Percentiles rank a stretch among this genome's conserved stretches.
Conservation (phyloP, 2,113 vertebrate genomes). For the Procavia capensis region DNA sequence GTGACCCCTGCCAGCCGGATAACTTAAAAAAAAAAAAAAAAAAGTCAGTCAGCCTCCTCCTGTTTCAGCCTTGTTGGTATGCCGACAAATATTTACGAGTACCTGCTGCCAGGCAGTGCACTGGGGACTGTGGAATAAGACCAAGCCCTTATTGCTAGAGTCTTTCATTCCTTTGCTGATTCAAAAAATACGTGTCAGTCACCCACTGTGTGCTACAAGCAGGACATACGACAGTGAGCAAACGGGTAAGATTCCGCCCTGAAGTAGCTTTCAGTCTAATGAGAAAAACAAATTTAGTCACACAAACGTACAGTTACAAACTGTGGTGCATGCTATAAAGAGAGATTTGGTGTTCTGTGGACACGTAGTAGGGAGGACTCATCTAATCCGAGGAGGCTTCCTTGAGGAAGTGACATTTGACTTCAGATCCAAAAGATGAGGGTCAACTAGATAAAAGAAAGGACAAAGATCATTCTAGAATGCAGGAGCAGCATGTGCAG, state of each 20-base stretch:
- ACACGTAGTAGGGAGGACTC: background rate
- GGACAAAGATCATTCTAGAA: background rate
- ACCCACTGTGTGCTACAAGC: background rate
- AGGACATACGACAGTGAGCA: background rate
- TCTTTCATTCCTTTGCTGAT: constrained; percentile 3
- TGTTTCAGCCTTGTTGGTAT: background rate
- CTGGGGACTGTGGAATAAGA: background rate
- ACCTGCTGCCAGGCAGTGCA: background rate
- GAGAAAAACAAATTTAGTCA: background rate
- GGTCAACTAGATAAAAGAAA: constrained; percentile 49
- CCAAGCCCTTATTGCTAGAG: background rate
- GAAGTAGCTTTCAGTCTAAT: background rate
- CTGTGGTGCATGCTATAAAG: background rate
- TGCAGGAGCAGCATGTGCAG: background rate
- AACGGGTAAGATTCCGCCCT: background rate
- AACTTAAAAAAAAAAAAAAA: background rate
- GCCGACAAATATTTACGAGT: background rate
- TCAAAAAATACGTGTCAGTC: background rate
- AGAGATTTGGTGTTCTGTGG: constrained; percentile 2
- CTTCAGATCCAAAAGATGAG: constrained; percentile 25
- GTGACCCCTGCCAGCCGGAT: background rate
- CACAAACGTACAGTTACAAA: constrained; percentile 5
- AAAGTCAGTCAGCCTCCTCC: background rate
- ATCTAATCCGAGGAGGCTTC: background rate
- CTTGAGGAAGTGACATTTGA: background rate